phyloP scores from a whole-genome alignment of 2,797 vertebrate species.

The Bucorvus abyssinicus region DNA sequence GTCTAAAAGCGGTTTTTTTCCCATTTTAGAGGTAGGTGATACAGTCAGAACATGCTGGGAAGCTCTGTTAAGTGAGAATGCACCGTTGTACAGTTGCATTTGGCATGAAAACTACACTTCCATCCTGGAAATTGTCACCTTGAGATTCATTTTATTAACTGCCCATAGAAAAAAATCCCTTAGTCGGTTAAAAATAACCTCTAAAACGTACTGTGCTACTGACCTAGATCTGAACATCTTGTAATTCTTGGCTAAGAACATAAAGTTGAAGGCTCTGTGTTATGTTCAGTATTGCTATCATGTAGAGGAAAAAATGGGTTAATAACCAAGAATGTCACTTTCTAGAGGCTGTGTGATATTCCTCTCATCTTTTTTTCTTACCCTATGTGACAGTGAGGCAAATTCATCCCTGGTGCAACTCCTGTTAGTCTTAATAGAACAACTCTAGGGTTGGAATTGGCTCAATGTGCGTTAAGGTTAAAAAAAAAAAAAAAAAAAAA shows the following conservation, averaged over 20 bases:
- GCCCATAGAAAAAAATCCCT: not conserved
- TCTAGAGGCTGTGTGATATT: slow-evolving; percentile 1
- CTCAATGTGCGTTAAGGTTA: not conserved
- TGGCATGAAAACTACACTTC: not conserved
- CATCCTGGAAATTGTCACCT: not conserved
- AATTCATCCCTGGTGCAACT: slow-evolving; percentile 2
- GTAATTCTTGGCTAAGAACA: not conserved
- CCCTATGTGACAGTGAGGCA: not conserved
- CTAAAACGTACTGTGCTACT: slow-evolving; percentile 35
- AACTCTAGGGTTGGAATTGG: not conserved
- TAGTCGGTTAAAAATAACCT: slow-evolving; percentile 44
- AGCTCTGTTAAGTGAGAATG: not conserved
- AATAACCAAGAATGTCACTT: not conserved
- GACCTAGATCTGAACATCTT: slow-evolving; percentile 55
- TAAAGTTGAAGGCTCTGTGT: not conserved
- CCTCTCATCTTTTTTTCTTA: not conserved
- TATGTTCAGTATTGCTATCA: not conserved
- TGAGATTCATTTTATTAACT: slow-evolving; percentile 29
- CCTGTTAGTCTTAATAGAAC: slow-evolving; percentile 17
- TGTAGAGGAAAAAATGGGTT: slow-evolving; percentile 4
- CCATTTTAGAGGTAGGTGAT: not conserved
- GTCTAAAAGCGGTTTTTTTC: not conserved
- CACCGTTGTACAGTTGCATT: not conserved
- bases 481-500: not conserved
- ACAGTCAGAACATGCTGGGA: not conserved